Evolutionary conservation across 2,797 vertebrate genomes (phyloP).

Genomic region (Myotis findleyi): DNA sequence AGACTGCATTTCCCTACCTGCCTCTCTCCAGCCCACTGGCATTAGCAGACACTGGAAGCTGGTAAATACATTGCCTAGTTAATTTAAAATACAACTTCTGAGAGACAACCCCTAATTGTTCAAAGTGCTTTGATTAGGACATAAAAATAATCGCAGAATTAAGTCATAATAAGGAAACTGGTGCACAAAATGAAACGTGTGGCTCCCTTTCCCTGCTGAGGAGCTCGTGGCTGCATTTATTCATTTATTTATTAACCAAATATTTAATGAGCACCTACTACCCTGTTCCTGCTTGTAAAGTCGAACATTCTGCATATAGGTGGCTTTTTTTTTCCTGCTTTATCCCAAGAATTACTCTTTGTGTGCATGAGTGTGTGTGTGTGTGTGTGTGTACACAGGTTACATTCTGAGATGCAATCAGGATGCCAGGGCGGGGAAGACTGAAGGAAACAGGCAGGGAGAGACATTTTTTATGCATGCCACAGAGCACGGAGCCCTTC

Average conservation of each 20-base stretch:
- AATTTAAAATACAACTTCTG: conserved; percentile 75
- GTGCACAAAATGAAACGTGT: not conserved
- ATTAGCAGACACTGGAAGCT: conserved; percentile 58
- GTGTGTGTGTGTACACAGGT: not conserved
- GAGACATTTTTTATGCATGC: conserved; percentile 73
- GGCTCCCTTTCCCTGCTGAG: not conserved
- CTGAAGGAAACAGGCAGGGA: not conserved
- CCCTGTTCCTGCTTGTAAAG: not conserved
- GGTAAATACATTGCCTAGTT: conserved; percentile 72
- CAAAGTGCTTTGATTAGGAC: conserved; percentile 71
- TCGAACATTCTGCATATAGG: not conserved
- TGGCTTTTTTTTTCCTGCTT: not conserved
- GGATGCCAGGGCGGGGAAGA: not conserved
- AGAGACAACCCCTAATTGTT: conserved; percentile 73
- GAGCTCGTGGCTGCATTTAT: not conserved
- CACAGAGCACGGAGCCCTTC: conserved; percentile 75
- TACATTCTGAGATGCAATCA: conserved; percentile 34
- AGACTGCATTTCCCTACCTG: not conserved
- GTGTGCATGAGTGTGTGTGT: not conserved
- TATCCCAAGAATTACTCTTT: conserved; percentile 36
- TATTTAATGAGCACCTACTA: conserved; percentile 1
- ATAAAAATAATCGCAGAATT: conserved; percentile 77
- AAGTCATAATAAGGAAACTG: conserved; percentile 63
- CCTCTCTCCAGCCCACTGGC: not conserved
- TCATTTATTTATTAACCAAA: conserved; percentile 39